phyloP scores from a whole-genome alignment of 2,888 invertebrate genomes.

The Parelbella ahira region DNA sequence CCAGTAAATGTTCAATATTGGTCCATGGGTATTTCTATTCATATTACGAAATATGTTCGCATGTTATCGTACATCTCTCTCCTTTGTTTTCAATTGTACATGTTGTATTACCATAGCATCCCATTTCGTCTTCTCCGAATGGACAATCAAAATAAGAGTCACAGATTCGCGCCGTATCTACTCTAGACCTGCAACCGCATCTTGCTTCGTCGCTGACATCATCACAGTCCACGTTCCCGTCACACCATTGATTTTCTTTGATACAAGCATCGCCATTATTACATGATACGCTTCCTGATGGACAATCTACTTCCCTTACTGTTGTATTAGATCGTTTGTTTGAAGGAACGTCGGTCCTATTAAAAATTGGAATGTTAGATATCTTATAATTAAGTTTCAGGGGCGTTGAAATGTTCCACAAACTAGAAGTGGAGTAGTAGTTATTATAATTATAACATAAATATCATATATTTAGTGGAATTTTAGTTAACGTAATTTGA shows the following conservation, averaged over 20 bases:
- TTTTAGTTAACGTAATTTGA: too few species aligned
- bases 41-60: too few species aligned
- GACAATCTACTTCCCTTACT: constrained; percentile 48
- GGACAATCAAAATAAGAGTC: constrained; percentile 93
- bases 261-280: constrained; percentile 73
- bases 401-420: too few species aligned
- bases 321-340: constrained; percentile 37
- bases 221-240: constrained; percentile 85
- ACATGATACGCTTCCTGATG: constrained; percentile 50
- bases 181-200: constrained; percentile 87
- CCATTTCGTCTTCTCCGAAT: constrained; percentile 88
- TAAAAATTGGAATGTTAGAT: too few species aligned
- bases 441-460: too few species aligned
- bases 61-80: too few species aligned
- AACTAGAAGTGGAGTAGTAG: too few species aligned
- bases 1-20: too few species aligned
- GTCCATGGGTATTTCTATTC: too few species aligned
- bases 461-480: too few species aligned
- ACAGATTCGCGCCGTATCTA: constrained; percentile 84
- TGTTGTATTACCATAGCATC: constrained; percentile 85
- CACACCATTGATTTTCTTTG: constrained; percentile 82
- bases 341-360: constrained; percentile 36
- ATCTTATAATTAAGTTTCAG: too few species aligned
- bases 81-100: too few species aligned
- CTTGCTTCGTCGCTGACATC: constrained; percentile 89